These are phyloP conservation scores for Amblyjoppa fuscipennis DNA, from an alignment of 2,888 invertebrate genomes.

Conservation along the genomic window DNA sequence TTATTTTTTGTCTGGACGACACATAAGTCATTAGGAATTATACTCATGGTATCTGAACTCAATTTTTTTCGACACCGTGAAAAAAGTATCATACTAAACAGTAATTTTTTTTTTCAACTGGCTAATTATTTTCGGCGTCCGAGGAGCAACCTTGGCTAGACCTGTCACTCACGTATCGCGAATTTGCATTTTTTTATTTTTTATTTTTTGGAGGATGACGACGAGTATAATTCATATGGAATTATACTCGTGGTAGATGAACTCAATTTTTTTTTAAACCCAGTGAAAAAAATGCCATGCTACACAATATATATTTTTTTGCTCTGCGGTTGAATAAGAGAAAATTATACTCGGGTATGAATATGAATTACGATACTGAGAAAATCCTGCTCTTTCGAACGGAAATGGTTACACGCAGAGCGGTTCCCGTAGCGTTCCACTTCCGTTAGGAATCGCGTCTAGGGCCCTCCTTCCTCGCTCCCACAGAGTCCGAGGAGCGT, in stretches of 20 bases:
- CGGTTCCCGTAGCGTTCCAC: slow-evolving; percentile 47
- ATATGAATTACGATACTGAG: slow-evolving; percentile 52
- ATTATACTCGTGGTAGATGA: background rate
- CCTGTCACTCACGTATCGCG: slow-evolving; percentile 19
- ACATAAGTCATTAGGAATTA: background rate
- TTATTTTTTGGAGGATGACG: too few relatives aligned
- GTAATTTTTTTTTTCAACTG: slow-evolving; percentile 13
- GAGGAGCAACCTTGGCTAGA: slow-evolving; percentile 1
- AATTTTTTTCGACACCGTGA: background rate
- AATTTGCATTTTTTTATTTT: background rate
- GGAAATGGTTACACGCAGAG: slow-evolving; percentile 61
- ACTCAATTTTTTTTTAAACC: background rate
- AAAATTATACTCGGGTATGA: slow-evolving; percentile 43
- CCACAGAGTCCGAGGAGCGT: slow-evolving; percentile 4
- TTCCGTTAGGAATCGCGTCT: slow-evolving; percentile 50
- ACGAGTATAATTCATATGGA: background rate
- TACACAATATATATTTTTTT: background rate
- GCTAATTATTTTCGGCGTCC: slow-evolving; percentile 41
- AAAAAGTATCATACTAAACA: background rate
- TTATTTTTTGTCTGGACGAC: background rate
- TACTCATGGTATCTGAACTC: background rate
- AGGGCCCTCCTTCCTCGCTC: slow-evolving; percentile 15
- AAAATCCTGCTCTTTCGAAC: slow-evolving; percentile 44
- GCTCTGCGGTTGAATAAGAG: background rate
- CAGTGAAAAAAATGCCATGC: background rate